phyloP scores from a whole-genome alignment of 2,113 vertebrate genomes.

The Suncus etruscus region DNA sequence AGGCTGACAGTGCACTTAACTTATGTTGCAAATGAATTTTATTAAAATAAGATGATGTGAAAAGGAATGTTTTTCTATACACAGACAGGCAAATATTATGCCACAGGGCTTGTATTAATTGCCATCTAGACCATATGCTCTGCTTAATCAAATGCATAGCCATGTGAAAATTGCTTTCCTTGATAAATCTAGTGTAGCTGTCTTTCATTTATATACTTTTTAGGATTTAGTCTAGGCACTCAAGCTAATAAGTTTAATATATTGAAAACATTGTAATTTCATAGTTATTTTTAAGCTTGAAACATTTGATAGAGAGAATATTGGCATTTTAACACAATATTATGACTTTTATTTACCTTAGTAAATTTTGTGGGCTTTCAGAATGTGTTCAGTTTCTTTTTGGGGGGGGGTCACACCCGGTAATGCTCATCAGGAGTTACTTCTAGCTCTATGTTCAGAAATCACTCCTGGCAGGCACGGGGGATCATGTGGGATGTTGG shows the following conservation, averaged over 20 bases:
- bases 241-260: slow-evolving; percentile 5
- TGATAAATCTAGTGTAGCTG: slow-evolving; percentile 3
- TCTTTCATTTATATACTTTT: slow-evolving; percentile 64
- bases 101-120: slow-evolving; percentile 72
- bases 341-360: slow-evolving; percentile 52
- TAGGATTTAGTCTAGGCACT: slow-evolving; percentile 34
- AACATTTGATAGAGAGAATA: neutral
- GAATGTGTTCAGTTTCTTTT: neutral
- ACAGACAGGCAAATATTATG: slow-evolving; percentile 24
- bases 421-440: too few relatives aligned
- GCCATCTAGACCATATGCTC: slow-evolving; percentile 59
- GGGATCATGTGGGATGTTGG: too few relatives aligned
- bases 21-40: slow-evolving; percentile 54
- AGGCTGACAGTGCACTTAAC: neutral
- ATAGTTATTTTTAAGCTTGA: slow-evolving; percentile 38
- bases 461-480: too few relatives aligned
- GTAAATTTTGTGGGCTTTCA: slow-evolving; percentile 17
- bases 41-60: neutral
- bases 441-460: too few relatives aligned
- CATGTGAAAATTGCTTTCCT: slow-evolving; percentile 63
- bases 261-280: slow-evolving; percentile 29
- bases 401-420: too few relatives aligned
- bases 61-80: slow-evolving; percentile 48
- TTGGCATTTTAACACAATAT: neutral
- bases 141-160: slow-evolving; percentile 60